Evolutionary conservation across 1,140 invertebrate genomes (phyloP).

Genomic region (Cepaea nemoralis): DNA sequence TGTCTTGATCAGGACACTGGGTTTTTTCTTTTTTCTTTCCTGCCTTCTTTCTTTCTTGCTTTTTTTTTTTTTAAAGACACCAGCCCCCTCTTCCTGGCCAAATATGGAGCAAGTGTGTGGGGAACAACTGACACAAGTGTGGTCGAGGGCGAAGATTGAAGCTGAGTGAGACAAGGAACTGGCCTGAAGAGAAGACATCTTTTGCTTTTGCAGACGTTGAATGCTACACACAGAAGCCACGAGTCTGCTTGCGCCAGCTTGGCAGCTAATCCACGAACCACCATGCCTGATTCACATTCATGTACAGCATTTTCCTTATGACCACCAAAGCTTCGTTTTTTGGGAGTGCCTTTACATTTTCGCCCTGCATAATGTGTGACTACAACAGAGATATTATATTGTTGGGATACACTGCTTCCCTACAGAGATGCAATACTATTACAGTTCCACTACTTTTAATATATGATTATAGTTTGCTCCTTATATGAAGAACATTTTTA

Average conservation of each 20-base stretch:
- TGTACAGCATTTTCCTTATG: background rate
- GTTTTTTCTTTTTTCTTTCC: no score
- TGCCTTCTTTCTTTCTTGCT: no score
- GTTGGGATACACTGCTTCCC: no score
- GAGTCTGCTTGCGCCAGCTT: background rate
- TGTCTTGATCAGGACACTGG: background rate
- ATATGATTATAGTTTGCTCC: no score
- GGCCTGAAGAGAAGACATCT: background rate
- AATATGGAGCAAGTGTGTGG: background rate
- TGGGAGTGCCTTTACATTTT: no score
- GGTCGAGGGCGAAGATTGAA: background rate
- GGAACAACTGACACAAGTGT: background rate
- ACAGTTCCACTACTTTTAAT: no score
- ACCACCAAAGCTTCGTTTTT: no score
- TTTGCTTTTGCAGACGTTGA: background rate
- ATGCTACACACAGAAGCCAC: conserved; percentile 10
- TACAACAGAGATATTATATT: no score
- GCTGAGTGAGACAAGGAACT: conserved; percentile 7
- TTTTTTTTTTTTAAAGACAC: no score
- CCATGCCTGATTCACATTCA: background rate
- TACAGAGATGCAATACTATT: no score
- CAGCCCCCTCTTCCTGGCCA: background rate
- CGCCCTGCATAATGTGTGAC: no score
- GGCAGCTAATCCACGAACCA: background rate
- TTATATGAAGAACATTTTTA: no score